These are phyloP conservation scores for Ectropis grisescens DNA, from an alignment of 1,140 invertebrate genomes.

Conservation along the genomic window DNA sequence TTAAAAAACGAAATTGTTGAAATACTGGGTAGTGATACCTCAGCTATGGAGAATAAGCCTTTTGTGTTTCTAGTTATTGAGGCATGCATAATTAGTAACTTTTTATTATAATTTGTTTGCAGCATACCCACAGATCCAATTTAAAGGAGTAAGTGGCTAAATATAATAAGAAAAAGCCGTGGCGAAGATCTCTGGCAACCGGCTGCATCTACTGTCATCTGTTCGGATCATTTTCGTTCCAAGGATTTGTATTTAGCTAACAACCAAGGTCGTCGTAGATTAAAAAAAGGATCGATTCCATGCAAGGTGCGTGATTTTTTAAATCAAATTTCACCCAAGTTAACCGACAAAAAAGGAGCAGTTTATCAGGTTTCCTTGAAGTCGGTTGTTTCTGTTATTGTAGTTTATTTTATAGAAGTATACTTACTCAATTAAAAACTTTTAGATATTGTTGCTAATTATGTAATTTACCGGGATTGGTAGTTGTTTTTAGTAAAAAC, in stretches of 20 bases:
- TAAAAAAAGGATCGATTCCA: constrained; percentile 5
- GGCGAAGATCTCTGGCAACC: constrained; percentile 1
- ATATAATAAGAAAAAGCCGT: background rate
- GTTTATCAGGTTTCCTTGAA: too few species aligned
- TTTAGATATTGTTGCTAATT: too few species aligned
- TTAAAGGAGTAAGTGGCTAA: constrained; percentile 1
- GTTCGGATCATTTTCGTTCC: constrained; percentile 2
- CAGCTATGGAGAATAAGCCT: too few species aligned
- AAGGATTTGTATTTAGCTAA: constrained; percentile 1
- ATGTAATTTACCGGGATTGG: too few species aligned
- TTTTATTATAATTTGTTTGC: background rate
- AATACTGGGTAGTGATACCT: too few species aligned
- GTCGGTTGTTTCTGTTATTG: background rate
- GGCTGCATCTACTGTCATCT: constrained; percentile 3
- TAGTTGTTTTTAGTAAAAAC: background rate
- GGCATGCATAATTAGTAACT: too few species aligned
- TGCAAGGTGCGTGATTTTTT: background rate
- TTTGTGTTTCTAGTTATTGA: too few species aligned
- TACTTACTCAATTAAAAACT: background rate
- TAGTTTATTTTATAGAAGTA: background rate
- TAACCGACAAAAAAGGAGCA: too few species aligned
- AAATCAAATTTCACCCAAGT: background rate
- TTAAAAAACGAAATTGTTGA: too few species aligned
- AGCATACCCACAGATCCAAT: constrained; percentile 3
- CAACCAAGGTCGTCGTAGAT: constrained; percentile 1